Evolutionary conservation across 2,113 vertebrate genomes (phyloP).

Genomic region (Oostethus manadensis): DNA sequence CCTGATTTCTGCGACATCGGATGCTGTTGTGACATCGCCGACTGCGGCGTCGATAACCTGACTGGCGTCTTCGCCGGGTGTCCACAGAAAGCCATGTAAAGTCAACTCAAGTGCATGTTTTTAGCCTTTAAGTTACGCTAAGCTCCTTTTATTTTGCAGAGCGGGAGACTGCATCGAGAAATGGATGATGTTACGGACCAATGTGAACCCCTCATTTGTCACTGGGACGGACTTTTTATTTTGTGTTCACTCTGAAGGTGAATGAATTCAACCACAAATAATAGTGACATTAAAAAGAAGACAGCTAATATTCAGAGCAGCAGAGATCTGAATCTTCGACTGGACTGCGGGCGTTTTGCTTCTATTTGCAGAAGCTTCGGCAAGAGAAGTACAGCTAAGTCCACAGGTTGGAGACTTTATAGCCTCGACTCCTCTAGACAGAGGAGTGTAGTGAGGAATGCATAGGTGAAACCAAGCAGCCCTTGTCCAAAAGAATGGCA

Average conservation of each 20-base stretch:
- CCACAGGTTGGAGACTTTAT: too few relatives aligned
- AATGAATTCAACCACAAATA: background rate
- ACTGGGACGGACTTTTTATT: slow-evolving; percentile 61
- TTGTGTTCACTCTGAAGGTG: slow-evolving; percentile 62
- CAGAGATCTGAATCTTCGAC: too few relatives aligned
- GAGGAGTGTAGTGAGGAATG: too few relatives aligned
- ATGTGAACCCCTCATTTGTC: slow-evolving; percentile 61
- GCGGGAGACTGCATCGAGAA: slow-evolving; percentile 68
- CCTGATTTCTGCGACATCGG: slow-evolving; percentile 69
- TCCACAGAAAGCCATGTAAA: slow-evolving; percentile 44
- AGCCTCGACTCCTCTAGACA: too few relatives aligned
- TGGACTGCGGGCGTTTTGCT: too few relatives aligned
- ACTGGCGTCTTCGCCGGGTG: slow-evolving; percentile 63
- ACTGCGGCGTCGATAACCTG: slow-evolving; percentile 61
- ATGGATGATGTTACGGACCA: slow-evolving; percentile 70
- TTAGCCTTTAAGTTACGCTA: background rate
- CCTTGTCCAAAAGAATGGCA: too few relatives aligned
- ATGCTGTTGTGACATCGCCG: slow-evolving; percentile 70
- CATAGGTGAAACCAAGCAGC: too few relatives aligned
- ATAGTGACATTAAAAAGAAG: background rate
- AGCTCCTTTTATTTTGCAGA: slow-evolving; percentile 30
- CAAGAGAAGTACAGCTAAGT: too few relatives aligned
- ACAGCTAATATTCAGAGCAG: background rate
- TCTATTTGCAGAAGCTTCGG: too few relatives aligned
- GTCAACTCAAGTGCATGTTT: background rate